Base-by-base conservation (phyloP, 1,140 invertebrate genomes). In the Aradophagus sp. region DNA sequence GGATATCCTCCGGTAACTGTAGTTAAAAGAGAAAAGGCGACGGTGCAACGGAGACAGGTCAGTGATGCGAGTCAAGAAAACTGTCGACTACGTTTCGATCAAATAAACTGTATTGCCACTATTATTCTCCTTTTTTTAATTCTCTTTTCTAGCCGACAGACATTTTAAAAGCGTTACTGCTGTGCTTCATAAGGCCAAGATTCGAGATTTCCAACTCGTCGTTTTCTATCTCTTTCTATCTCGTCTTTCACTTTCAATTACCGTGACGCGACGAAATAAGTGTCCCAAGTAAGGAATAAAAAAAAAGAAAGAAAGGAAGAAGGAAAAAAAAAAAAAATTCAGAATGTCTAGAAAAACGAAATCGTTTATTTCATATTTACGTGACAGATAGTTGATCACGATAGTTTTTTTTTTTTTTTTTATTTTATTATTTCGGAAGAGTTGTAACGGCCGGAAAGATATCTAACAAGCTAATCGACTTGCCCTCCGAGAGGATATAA, bases 81-180 rank as follows among this genome's bases (percentile, higher is more conserved):
- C 78, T 81, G 84, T 82, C 81, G 75, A 35, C 41, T 48, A 68
- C 77, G 81, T 84, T 82, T 84, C 67, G 59, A 78, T 79, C 80
- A 82, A 84, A 86, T 84, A 83, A 80, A 84, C 80, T 81, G 78
- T 80, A 66, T 55, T 65, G 47, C 48, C 68, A 73, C 78, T 73
- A 77, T 80, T 81, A 80, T 77, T 50, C 56, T 1, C 10, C 1
- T n/a, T n/a, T n/a, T n/a, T n/a, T n/a, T n/a, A n/a, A n/a, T n/a
- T 69, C 44, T 13, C 26, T 23, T 1, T 58, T 11, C 13, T 44
- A 38, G 26, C 12, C 27, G 29, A 63, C 74, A 78, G 76, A 86
- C 83, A 85, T 84, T 82, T 85, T 85, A 85, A 85, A 85, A 86
- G 80, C 84, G 77, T 83, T 83, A 84, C 84, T 85, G 84, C 80